A percentile compares a stretch with the other conserved stretches of the same genome.
These are phyloP conservation scores for Kryptolebias ocellatus DNA, from an alignment of 2,797 vertebrate genomes.

Conservation along the genomic window DNA sequence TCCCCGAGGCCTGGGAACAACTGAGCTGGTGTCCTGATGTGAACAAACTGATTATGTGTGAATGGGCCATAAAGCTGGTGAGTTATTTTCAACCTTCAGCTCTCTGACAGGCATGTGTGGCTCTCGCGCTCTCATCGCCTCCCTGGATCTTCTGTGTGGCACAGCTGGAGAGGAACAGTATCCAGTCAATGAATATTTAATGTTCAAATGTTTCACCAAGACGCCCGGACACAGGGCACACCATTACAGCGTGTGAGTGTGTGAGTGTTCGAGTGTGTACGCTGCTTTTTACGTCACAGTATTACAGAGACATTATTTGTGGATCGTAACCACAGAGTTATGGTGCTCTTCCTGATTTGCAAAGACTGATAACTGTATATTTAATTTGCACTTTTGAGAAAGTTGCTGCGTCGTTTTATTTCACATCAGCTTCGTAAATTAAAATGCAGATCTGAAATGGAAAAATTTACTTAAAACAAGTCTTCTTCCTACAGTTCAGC, in stretches of 20 bases:
- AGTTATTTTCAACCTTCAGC: constrained; percentile 15
- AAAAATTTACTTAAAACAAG: background rate
- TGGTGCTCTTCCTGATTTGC: too few relatives aligned
- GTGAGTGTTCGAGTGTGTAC: background rate
- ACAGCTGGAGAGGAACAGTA: constrained; percentile 14
- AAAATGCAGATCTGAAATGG: background rate
- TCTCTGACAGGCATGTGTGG: constrained; percentile 11
- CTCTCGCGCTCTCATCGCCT: constrained; percentile 11
- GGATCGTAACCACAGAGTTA: too few relatives aligned
- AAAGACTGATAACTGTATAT: background rate
- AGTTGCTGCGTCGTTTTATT: background rate
- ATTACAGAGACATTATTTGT: too few relatives aligned
- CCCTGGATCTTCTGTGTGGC: constrained; percentile 9
- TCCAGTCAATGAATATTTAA: constrained; percentile 40
- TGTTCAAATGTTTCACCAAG: constrained; percentile 9
- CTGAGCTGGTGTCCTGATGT: constrained; percentile 35
- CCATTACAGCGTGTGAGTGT: background rate
- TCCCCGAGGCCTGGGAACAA: constrained; percentile 35
- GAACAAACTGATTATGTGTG: constrained; percentile 35
- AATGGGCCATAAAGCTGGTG: constrained; percentile 23
- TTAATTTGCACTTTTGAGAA: background rate
- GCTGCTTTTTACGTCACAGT: too few relatives aligned
- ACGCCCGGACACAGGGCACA: background rate
- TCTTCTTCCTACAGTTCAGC: too few relatives aligned
- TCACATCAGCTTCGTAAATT: background rate